Evolutionary conservation across 2,888 invertebrate genomes (phyloP), one percentile per base, ranked within the genome.

Genomic region (Plebejus anna): DNA sequence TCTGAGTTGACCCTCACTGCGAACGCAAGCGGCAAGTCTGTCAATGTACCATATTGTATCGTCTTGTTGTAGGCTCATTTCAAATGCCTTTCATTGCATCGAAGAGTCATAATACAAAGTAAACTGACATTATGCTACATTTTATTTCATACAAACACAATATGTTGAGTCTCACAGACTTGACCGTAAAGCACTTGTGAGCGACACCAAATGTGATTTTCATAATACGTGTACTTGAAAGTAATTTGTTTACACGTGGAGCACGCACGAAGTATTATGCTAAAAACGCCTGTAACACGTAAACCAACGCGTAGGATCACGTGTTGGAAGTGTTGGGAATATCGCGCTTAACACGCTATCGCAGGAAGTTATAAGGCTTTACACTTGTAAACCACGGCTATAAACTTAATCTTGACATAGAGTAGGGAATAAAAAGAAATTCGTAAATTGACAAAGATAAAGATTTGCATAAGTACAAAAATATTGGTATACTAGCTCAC

Each of bases 261-360:
- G 32, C 66, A 66, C 66, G 66, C 66, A 32, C 66, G 32, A 36
- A 13, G 36, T 22, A 36, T 66, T 36, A 66, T 13, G 28, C 1
- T 36, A 32, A 66, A 59, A 66, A 66, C 36, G 16, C 66, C 4
- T 16, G 32, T 32, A 61, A 61, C 28, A 61, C 61, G 28, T 61
- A 61, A 28, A 61, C 61, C 61, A 32, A 66, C 66, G 66, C 66
- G 66, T 66, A 32, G 32, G 66, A 66, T 36, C 32, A 66, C 66
- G 32, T 66, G 66, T 61, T 66, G 16, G 28, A 61, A 11, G 32
- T 16, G 66, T 22, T 9, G 32, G 16, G 4, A 66, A 66, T 66
- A 66, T 6, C 28, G 22, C 61, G 28, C 32, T 66, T 36, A 32
- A 36, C 32, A 32, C 32, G 66, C 66, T 11, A 32, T 32, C 28